Evolutionary conservation across 2,888 invertebrate species (phyloP).

Genomic region (Hypercompe scribonia): DNA sequence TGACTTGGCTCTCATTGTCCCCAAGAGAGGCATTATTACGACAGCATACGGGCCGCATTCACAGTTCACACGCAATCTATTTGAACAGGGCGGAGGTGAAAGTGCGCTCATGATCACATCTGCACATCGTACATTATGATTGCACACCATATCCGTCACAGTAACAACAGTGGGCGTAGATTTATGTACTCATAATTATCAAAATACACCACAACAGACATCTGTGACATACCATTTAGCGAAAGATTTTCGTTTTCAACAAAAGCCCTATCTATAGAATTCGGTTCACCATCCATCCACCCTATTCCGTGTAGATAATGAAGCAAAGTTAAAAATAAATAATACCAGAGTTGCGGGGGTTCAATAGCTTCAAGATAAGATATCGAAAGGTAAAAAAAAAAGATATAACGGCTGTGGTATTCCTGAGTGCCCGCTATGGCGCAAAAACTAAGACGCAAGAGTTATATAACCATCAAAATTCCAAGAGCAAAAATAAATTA

Average conservation of each 20-base stretch:
- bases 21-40: constrained; percentile 59
- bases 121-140: constrained; percentile 60
- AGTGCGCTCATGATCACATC: constrained; percentile 67
- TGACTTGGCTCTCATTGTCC: constrained; percentile 48
- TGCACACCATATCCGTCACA: constrained; percentile 59
- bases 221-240: constrained; percentile 30
- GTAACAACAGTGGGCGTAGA: constrained; percentile 63
- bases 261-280: constrained; percentile 11
- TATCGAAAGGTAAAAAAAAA: constrained; percentile 55
- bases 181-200: constrained; percentile 48
- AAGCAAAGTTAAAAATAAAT: constrained; percentile 45
- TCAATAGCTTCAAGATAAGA: constrained; percentile 59
- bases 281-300: constrained; percentile 38
- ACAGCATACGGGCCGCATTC: constrained; percentile 61
- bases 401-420: constrained; percentile 40
- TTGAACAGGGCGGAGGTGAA: constrained; percentile 75
- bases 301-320: constrained; percentile 40
- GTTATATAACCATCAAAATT: constrained; percentile 25
- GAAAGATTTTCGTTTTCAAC: constrained; percentile 32
- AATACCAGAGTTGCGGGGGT: constrained; percentile 48
- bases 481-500: constrained; percentile 1
- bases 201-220: constrained; percentile 33
- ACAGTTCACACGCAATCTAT: constrained; percentile 70
- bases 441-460: constrained; percentile 12
- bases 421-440: constrained; percentile 21